phyloP scores from a whole-genome alignment of 2,888 invertebrate species.

The Caenorhabditis sulstoni region DNA sequence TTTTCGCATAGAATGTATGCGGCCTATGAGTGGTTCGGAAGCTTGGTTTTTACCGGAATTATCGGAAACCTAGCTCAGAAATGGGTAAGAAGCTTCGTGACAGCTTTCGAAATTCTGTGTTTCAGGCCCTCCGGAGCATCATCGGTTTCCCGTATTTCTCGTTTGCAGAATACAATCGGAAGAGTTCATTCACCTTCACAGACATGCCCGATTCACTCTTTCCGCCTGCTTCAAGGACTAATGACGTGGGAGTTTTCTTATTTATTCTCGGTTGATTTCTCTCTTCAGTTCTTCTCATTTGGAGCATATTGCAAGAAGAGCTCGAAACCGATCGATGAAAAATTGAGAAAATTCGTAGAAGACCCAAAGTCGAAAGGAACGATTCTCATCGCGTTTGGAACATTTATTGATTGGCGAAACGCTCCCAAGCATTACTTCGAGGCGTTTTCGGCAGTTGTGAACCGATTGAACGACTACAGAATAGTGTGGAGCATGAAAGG shows the following conservation, averaged over 20 bases:
- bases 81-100: slow-evolving; percentile 33
- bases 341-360: slow-evolving; percentile 35
- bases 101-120: background rate
- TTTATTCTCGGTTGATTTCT: too few species aligned
- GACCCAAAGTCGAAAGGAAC: slow-evolving; percentile 53
- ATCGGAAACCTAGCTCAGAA: slow-evolving; percentile 47
- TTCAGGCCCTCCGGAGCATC: slow-evolving; percentile 28
- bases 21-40: slow-evolving; percentile 50
- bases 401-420: slow-evolving; percentile 53
- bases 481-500: slow-evolving; percentile 54
- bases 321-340: slow-evolving; percentile 8
- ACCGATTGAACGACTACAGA: slow-evolving; percentile 30
- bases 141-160: slow-evolving; percentile 49
- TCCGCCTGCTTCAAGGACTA: slow-evolving; percentile 49
- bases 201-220: slow-evolving; percentile 58
- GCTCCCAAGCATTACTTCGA: slow-evolving; percentile 44
- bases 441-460: slow-evolving; percentile 36
- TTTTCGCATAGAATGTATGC: slow-evolving; percentile 31
- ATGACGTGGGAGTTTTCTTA: slow-evolving; percentile 35
- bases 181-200: slow-evolving; percentile 48
- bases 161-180: slow-evolving; percentile 44
- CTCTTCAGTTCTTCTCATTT: slow-evolving; percentile 51
- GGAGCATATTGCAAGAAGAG: slow-evolving; percentile 48
- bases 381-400: slow-evolving; percentile 51
- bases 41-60: slow-evolving; percentile 29